Conservation (phyloP, 2,113 vertebrate genomes). For the Zootoca vivipara region DNA sequence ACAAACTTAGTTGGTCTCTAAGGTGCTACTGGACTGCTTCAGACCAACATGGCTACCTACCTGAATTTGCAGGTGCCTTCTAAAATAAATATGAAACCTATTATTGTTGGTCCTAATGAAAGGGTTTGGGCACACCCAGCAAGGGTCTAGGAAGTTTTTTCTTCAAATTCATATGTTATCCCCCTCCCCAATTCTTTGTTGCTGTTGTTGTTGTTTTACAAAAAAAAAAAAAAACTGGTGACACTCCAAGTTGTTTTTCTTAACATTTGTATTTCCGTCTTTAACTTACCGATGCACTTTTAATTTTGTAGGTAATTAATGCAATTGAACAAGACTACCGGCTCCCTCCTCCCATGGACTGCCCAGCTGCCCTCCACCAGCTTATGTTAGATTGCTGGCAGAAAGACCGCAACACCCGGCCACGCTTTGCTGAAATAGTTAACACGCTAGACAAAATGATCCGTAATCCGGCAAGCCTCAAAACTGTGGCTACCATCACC, state of each 20-base stretch:
- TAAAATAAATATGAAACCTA: neutral
- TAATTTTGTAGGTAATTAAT: constrained; percentile 88
- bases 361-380: constrained; percentile 93
- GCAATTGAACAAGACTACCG: constrained; percentile 98
- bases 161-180: neutral
- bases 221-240: rapidly evolving
- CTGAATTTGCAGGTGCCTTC: neutral
- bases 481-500: constrained; percentile 96
- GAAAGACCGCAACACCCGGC: constrained; percentile 96
- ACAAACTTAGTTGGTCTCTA: no score
- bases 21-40: no score
- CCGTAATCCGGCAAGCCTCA: constrained; percentile 97
- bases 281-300: rapidly evolving
- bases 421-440: constrained; percentile 95
- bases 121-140: neutral
- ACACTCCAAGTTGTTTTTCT: rapidly evolving
- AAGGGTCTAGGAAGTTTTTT: neutral
- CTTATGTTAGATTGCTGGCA: constrained; percentile 99
- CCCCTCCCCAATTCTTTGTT: neutral
- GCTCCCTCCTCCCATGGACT: constrained; percentile 97
- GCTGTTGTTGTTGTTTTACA: neutral
- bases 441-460: constrained; percentile 99
- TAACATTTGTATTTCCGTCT: rapidly evolving
- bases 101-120: neutral
- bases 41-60: no score